Conservation (phyloP, 2,113 vertebrate genomes). For the Pangasianodon hypophthalmus region DNA sequence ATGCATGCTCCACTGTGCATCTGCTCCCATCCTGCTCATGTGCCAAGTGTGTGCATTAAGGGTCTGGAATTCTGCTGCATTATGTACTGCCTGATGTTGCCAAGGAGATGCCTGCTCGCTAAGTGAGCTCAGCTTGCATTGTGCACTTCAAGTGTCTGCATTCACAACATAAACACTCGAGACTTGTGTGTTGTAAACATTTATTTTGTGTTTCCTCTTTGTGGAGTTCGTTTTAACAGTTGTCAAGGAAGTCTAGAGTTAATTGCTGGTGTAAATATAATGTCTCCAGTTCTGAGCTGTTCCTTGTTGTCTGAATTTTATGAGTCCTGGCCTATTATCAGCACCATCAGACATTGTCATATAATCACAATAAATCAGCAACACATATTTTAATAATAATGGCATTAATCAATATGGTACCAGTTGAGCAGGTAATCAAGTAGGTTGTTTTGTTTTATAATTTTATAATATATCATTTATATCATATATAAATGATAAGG, state of each 20-base stretch:
- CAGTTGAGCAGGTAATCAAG: neutral
- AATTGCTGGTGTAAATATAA: neutral
- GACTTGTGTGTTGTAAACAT: conserved; percentile 23
- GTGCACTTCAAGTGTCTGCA: conserved; percentile 47
- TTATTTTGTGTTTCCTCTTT: neutral
- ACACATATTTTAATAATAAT: neutral
- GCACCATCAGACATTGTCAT: neutral
- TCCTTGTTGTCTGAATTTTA: neutral
- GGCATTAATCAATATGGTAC: neutral
- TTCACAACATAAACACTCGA: conserved; percentile 32
- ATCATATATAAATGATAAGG: neutral
- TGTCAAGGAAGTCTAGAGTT: neutral
- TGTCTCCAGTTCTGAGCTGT: neutral
- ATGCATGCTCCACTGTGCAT: conserved; percentile 48
- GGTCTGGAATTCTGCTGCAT: conserved; percentile 56
- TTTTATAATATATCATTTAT: no score
- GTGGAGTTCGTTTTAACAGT: neutral
- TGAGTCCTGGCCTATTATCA: neutral
- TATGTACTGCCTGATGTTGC: conserved; percentile 53
- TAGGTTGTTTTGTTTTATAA: neutral
- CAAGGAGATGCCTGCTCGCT: conserved; percentile 52
- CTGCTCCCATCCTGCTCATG: conserved; percentile 51
- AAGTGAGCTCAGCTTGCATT: conserved; percentile 33
- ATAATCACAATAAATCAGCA: neutral
- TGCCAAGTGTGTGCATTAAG: conserved; percentile 56